Conservation (phyloP, 2,113 vertebrate genomes). For the Otolemur garnettii region DNA sequence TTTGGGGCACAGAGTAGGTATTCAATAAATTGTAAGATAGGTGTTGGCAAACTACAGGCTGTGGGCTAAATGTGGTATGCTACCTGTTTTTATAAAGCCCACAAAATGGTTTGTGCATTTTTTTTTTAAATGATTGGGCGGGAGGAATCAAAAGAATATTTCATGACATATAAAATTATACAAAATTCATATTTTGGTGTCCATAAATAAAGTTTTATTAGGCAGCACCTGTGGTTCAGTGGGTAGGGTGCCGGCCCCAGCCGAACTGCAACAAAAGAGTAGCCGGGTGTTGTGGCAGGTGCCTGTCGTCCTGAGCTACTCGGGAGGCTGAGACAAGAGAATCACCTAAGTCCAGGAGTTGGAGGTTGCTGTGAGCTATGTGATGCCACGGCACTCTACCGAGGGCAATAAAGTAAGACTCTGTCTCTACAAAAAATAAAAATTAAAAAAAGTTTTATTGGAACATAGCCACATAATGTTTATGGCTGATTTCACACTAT, state of each 20-base stretch:
- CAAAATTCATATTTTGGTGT: slow-evolving; percentile 36
- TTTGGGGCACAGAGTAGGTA: neutral
- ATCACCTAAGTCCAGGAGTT: no score
- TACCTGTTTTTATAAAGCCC: neutral
- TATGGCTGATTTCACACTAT: slow-evolving; percentile 6
- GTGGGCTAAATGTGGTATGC: neutral
- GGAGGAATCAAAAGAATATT: slow-evolving; percentile 10
- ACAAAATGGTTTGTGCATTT: slow-evolving; percentile 18
- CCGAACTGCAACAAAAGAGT: no score
- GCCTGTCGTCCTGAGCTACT: no score
- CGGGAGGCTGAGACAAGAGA: no score
- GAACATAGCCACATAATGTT: neutral
- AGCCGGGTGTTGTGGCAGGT: no score
- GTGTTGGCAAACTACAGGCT: neutral
- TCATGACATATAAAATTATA: slow-evolving; percentile 2
- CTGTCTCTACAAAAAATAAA: no score
- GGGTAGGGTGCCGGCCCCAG: no score
- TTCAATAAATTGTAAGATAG: slow-evolving; percentile 38
- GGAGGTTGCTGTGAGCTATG: no score
- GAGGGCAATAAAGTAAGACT: no score
- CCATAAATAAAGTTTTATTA: neutral
- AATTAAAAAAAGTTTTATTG: neutral
- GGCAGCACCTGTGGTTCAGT: no score
- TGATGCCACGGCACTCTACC: no score
- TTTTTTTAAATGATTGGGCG: neutral